Evolutionary conservation across 2,797 vertebrate species (phyloP), one percentile per base, ranked within the genome.

Genomic region (Gymnothorax javanicus): DNA sequence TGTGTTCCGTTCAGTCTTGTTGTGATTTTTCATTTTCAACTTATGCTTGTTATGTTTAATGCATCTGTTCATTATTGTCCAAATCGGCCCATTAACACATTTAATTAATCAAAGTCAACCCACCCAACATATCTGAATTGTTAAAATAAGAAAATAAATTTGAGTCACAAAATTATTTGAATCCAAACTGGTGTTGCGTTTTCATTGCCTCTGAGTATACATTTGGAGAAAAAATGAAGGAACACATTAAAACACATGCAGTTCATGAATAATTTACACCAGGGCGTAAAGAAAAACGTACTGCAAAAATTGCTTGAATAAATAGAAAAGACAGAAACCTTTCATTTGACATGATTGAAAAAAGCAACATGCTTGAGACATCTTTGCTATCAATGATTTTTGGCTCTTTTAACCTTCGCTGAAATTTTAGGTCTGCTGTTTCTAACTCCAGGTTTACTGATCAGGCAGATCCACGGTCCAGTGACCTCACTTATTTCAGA

Each of bases 341-440:
- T 43, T 50, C 73, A 23, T 71, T 62, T 71, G 43, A 71, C 27
- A 50, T 9, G 25, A 77, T 11, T 8, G 33, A 43, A 43, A 43
- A 43, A 43, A 43, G 33, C 58, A 43, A 85, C 52, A 67, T 57
- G 43, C 1, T n/a, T 85, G 3, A 64, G 85, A 77, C 25, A 71
- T 59, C 73, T 84, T 89, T 52, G 73, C 23, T 85, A 82, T 79
- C 69, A 87, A 88, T 90, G 71, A 88, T 85, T 89, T 89, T 86
- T 33, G 60, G 86, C 86, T 77, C 86, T 91, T 91, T 86, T 62
- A 90, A 88, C 85, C 73, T 75, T 77, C 6, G 86, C 94, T 95
- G 93, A 95, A 95, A 92, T 90, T 87, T 84, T 33, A 43, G 33
- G 33, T 43, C 93, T 88, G 62, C 69, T 52, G 83, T 50, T 71